Conservation (phyloP, 1,140 invertebrate genomes). For the Streblospio benedicti region DNA sequence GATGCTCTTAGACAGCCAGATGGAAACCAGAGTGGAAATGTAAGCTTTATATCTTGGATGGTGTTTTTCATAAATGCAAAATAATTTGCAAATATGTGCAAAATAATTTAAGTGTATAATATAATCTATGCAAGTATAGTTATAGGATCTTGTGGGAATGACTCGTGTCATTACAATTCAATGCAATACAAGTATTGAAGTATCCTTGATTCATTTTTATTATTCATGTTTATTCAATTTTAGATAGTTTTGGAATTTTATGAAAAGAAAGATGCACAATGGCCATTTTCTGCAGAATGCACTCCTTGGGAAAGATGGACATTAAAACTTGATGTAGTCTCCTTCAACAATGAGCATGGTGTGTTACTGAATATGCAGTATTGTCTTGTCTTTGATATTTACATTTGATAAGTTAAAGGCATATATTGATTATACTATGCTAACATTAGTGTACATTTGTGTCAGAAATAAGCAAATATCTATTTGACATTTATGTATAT, state of each 20-base stretch:
- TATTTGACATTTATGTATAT: background rate
- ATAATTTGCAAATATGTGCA: background rate
- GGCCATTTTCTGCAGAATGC: constrained; percentile 78
- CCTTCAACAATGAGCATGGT: constrained; percentile 72
- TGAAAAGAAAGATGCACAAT: constrained; percentile 77
- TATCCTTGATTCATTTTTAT: no score
- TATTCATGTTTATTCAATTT: constrained; percentile 56
- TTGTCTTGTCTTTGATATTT: background rate
- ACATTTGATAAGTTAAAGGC: background rate
- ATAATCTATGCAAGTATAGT: background rate
- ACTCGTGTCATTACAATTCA: background rate
- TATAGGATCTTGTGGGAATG: background rate
- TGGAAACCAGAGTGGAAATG: constrained; percentile 51
- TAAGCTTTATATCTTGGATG: constrained; percentile 20
- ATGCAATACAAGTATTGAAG: background rate
- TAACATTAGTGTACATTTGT: background rate
- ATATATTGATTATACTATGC: background rate
- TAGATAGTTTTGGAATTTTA: constrained; percentile 93
- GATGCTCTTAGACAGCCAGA: constrained; percentile 61
- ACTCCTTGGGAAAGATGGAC: constrained; percentile 98
- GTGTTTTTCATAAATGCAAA: background rate
- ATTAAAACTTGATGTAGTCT: constrained; percentile 75
- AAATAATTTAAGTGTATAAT: background rate
- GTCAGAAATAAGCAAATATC: background rate
- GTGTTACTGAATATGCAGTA: constrained; percentile 13